phyloP scores from a whole-genome alignment of 2,113 vertebrate genomes.

The Syngnathus floridae region DNA sequence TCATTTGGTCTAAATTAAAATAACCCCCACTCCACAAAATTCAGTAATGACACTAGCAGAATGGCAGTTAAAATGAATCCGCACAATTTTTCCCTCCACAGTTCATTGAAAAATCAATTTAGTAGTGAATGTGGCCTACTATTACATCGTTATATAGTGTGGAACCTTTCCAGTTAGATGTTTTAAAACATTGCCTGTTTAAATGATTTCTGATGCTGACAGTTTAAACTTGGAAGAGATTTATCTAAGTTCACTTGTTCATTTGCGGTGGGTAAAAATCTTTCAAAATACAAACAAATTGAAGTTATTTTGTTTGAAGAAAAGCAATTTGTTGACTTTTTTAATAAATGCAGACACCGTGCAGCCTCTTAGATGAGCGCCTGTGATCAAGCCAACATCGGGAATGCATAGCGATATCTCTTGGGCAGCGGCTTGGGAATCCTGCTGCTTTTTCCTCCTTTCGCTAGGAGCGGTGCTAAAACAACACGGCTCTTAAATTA shows the following conservation, averaged over 20 bases:
- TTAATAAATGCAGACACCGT: background rate
- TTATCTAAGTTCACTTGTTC: background rate
- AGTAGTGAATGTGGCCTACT: too few species aligned
- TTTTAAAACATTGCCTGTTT: background rate
- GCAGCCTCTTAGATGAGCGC: background rate
- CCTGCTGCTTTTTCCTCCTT: constrained; percentile 16
- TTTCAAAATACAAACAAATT: background rate
- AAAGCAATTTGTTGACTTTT: background rate
- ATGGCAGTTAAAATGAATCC: background rate
- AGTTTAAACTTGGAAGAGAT: background rate
- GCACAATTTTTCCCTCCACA: constrained; percentile 1
- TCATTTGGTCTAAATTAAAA: background rate
- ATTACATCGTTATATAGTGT: too few species aligned
- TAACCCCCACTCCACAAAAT: background rate
- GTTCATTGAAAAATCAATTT: background rate
- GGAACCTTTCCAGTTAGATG: background rate
- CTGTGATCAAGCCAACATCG: constrained; percentile 32
- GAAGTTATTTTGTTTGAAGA: too few species aligned
- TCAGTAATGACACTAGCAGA: constrained; percentile 1
- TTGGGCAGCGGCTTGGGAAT: constrained; percentile 46
- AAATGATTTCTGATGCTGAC: background rate
- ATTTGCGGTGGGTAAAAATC: background rate
- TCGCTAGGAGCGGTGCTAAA: constrained; percentile 29
- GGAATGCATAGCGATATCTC: constrained; percentile 48
- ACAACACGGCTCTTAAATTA: constrained; percentile 49